phyloP scores from a whole-genome alignment of 1,140 invertebrate genomes.

The Phymorhynchus buccinoides region DNA sequence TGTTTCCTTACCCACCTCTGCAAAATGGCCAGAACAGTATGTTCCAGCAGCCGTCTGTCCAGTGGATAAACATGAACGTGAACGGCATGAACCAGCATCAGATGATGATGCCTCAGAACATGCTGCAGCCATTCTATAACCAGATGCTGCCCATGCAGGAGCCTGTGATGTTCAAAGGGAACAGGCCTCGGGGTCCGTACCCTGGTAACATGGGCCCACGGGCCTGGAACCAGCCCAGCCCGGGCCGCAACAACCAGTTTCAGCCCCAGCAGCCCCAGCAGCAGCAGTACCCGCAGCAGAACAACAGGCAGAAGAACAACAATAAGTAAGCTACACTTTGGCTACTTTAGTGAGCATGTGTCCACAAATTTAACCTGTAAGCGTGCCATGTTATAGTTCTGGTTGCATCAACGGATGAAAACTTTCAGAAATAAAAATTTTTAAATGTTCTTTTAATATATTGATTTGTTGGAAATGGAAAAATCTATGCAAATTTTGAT shows the following conservation, averaged over 20 bases:
- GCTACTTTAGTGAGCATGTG: no score
- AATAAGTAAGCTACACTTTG: neutral
- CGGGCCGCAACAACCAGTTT: neutral
- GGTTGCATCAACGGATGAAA: no score
- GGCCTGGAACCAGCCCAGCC: neutral
- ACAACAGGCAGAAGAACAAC: neutral
- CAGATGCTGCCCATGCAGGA: neutral
- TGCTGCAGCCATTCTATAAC: neutral
- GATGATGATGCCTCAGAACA: conserved; percentile 8
- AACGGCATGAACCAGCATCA: conserved; percentile 7
- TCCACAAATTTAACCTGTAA: no score
- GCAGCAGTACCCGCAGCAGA: neutral
- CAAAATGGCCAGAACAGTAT: neutral
- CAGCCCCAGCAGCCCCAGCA: neutral
- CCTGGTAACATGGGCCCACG: neutral
- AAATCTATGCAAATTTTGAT: no score
- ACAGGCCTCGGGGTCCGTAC: neutral
- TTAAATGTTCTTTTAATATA: no score
- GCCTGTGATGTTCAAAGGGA: neutral
- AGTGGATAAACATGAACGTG: neutral
- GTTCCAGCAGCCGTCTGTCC: neutral
- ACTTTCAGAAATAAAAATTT: no score
- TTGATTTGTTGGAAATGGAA: no score
- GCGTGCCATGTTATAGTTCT: no score
- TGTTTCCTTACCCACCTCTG: neutral